Evolutionary conservation across 2,888 invertebrate species (phyloP).

Genomic region (Dendrolimus pini): DNA sequence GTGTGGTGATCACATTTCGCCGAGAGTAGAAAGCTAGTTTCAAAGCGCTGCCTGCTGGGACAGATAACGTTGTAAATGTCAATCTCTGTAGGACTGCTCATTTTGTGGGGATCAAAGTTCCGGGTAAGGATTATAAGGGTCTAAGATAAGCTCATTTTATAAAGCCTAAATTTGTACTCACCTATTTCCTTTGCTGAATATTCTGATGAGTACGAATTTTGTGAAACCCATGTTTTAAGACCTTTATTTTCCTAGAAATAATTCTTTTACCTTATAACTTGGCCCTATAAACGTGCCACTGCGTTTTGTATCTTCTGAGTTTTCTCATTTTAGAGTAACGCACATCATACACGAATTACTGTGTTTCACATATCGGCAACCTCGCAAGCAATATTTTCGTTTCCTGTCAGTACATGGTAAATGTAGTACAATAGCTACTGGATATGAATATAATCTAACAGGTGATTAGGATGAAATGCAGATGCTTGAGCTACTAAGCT

Average conservation of each 20-base stretch:
- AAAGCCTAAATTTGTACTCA: constrained; percentile 63
- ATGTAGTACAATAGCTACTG: too few species aligned
- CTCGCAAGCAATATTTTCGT: too few species aligned
- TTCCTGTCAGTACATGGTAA: too few species aligned
- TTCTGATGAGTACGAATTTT: constrained; percentile 38
- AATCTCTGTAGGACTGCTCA: constrained; percentile 63
- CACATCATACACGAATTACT: too few species aligned
- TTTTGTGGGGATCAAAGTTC: constrained; percentile 70
- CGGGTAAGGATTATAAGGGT: constrained; percentile 71
- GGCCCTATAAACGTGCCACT: too few species aligned
- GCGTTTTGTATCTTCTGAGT: too few species aligned
- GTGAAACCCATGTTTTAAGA: constrained; percentile 7
- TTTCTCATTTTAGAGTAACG: too few species aligned
- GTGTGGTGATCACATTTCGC: constrained; percentile 24
- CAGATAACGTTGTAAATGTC: constrained; percentile 68
- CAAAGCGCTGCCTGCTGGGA: constrained; percentile 51
- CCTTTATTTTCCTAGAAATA: not conserved
- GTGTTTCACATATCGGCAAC: too few species aligned
- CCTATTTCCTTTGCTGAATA: constrained; percentile 45
- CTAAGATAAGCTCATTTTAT: constrained; percentile 69
- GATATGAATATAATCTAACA: too few species aligned
- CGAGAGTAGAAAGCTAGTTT: constrained; percentile 32
- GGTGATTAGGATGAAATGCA: too few species aligned
- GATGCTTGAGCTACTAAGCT: too few species aligned
- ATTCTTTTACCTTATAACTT: too few species aligned